These are phyloP conservation scores for Sander lucioperca DNA, from an alignment of 2,113 vertebrate species.

Conservation along the genomic window DNA sequence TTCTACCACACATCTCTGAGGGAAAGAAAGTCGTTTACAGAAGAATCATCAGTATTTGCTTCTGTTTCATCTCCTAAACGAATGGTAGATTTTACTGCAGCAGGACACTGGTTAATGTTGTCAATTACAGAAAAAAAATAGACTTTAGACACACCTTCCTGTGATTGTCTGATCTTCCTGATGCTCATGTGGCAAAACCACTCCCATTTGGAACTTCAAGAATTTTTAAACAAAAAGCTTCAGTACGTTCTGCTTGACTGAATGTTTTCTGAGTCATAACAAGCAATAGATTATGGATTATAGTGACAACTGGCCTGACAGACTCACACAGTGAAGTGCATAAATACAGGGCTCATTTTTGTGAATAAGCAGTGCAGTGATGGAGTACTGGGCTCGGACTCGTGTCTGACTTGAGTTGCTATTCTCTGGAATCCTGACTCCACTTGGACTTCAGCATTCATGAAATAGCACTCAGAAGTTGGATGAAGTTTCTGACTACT, in stretches of 20 bases:
- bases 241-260: not conserved
- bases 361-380: not conserved
- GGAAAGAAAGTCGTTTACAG: not conserved
- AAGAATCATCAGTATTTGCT: not conserved
- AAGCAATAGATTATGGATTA: not conserved
- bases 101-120: not conserved
- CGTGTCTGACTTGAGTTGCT: too few species aligned
- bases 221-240: not conserved
- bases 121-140: not conserved
- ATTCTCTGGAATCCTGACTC: too few species aligned
- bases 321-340: not conserved
- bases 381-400: too few species aligned
- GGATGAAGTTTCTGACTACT: too few species aligned
- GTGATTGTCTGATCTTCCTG: conserved; percentile 51
- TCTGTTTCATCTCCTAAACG: not conserved
- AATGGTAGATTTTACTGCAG: not conserved
- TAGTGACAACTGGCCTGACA: not conserved
- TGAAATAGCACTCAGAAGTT: too few species aligned
- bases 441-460: too few species aligned
- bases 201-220: conserved; percentile 1
- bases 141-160: conserved; percentile 30
- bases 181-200: not conserved
- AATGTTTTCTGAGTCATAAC: not conserved
- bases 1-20: not conserved
- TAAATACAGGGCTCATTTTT: not conserved